Evolutionary conservation across 2,113 vertebrate species (phyloP).

Genomic region (Chitala chitala): DNA sequence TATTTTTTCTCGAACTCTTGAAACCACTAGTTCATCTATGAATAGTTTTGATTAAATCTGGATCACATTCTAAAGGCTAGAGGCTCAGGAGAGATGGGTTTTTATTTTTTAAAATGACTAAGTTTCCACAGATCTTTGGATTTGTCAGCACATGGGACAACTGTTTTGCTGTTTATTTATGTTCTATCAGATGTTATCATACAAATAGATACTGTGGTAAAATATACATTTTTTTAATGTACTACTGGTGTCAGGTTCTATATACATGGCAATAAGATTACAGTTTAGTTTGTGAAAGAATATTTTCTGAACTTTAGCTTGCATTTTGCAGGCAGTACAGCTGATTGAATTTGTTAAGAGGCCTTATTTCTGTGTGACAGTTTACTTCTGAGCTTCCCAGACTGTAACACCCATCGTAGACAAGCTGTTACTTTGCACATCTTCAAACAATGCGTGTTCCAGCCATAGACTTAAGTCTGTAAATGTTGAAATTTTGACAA

Average conservation of each 20-base stretch:
- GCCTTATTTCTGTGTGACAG: neutral
- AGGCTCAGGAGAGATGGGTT: neutral
- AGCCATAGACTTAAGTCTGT: too few relatives aligned
- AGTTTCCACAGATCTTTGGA: neutral
- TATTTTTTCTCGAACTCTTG: too few relatives aligned
- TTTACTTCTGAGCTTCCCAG: neutral
- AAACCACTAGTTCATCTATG: too few relatives aligned
- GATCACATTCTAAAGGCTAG: neutral
- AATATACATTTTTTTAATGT: neutral
- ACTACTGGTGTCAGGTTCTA: neutral
- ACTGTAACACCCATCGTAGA: neutral
- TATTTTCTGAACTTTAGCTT: neutral
- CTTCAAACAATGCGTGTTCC: too few relatives aligned
- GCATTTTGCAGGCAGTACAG: neutral
- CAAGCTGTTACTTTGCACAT: too few relatives aligned
- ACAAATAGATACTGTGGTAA: neutral
- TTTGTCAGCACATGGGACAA: neutral
- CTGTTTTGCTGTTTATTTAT: neutral
- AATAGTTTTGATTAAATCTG: neutral
- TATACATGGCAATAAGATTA: neutral
- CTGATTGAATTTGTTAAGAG: neutral
- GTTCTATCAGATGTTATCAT: neutral
- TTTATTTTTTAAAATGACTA: neutral
- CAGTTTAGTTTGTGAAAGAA: neutral
- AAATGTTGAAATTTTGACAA: too few relatives aligned